Conservation (phyloP, 2,113 vertebrate species). For the Rhynchopsitta pachyrhyncha region DNA sequence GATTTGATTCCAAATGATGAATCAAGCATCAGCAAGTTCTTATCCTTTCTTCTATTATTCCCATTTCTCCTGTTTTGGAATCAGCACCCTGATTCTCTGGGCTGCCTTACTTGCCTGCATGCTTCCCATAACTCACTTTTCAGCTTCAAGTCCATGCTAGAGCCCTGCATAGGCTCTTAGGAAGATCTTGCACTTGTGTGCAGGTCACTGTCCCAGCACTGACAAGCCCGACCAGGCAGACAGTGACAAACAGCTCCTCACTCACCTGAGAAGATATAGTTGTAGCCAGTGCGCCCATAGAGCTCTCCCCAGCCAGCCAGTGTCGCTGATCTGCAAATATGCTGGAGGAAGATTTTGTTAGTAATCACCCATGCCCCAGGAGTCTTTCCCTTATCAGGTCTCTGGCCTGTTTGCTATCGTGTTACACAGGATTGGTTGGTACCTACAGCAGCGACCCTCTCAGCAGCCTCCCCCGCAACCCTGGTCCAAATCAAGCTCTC, state of each 20-base stretch:
- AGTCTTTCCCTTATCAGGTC: background rate
- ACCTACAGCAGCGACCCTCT: background rate
- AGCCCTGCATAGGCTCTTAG: background rate
- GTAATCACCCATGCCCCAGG: background rate
- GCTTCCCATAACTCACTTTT: background rate
- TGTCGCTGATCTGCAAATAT: conserved; percentile 95
- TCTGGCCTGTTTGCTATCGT: background rate
- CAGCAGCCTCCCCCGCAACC: background rate
- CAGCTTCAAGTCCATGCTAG: background rate
- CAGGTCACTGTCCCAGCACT: background rate
- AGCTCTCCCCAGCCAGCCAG: conserved; percentile 97
- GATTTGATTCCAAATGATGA: background rate
- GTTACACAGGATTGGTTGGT: background rate
- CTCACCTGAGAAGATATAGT: conserved; percentile 98
- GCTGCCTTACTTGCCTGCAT: background rate
- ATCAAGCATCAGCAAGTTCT: background rate
- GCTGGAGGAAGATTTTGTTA: conserved; percentile 74
- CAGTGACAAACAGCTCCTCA: background rate
- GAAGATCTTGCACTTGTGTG: background rate
- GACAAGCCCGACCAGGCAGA: background rate
- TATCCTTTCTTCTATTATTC: background rate
- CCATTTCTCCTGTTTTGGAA: background rate
- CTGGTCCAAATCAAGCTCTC: background rate
- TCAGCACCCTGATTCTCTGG: background rate
- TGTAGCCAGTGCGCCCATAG: conserved; percentile 96